Evolutionary conservation across 2,797 vertebrate species (phyloP).

Genomic region (Micropoecilia bifurca): DNA sequence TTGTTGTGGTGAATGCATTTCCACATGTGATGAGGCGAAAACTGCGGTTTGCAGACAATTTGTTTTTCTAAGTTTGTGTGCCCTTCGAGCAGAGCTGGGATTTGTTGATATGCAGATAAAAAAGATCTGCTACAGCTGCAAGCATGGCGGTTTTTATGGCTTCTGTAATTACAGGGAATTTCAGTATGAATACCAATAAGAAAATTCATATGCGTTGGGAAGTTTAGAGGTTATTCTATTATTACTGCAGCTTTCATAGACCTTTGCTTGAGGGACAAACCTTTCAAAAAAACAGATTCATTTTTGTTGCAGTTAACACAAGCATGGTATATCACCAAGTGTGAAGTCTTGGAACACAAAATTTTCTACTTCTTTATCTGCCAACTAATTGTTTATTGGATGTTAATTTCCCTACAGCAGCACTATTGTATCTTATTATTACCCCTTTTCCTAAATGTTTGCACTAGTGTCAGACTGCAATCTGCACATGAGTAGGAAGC

Average conservation of each 20-base stretch:
- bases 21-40: background rate
- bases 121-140: background rate
- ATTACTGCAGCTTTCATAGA: background rate
- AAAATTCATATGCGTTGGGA: background rate
- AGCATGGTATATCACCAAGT: background rate
- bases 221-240: background rate
- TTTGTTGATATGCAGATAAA: background rate
- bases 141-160: background rate
- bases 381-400: background rate
- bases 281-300: background rate
- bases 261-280: background rate
- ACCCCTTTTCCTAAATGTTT: background rate
- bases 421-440: background rate
- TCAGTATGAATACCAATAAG: background rate
- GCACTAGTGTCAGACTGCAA: background rate
- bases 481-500: background rate
- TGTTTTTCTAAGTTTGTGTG: background rate
- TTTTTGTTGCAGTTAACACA: background rate
- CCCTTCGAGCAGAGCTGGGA: background rate
- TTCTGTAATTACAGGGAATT: background rate
- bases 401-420: background rate
- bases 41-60: background rate
- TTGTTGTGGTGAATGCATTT: conserved; percentile 1
- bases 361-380: background rate
- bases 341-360: background rate